A percentile compares a stretch with the other conserved stretches of the same genome.
phyloP scores from a whole-genome alignment of 2,888 invertebrate species.

The Lamproptera curius region DNA sequence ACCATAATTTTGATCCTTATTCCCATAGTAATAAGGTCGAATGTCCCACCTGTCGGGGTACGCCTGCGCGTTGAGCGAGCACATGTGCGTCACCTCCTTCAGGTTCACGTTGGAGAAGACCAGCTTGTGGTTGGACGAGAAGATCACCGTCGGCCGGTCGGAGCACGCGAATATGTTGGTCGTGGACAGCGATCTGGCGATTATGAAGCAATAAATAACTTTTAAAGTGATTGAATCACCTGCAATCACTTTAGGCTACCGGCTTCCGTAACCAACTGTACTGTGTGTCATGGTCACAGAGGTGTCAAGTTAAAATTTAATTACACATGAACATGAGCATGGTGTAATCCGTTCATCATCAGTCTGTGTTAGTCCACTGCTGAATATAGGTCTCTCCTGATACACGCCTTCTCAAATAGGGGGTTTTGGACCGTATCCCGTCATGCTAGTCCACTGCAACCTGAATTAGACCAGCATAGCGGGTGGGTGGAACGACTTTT shows the following conservation, averaged over 20 bases:
- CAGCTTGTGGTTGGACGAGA: constrained; percentile 98
- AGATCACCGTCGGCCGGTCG: constrained; percentile 98
- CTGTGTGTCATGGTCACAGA: too few species aligned
- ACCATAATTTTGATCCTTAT: background rate
- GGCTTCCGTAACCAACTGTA: too few species aligned
- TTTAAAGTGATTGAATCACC: background rate
- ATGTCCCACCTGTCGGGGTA: constrained; percentile 91
- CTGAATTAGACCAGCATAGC: too few species aligned
- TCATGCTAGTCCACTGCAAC: too few species aligned
- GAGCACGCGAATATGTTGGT: constrained; percentile 99
- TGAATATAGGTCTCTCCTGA: too few species aligned
- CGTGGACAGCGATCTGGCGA: constrained; percentile 90
- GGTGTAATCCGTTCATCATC: too few species aligned
- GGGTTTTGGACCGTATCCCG: too few species aligned
- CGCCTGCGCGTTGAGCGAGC: constrained; percentile 95
- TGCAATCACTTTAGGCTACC: background rate
- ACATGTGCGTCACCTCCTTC: constrained; percentile 98
- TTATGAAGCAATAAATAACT: background rate
- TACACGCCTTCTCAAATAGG: too few species aligned
- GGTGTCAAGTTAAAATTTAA: too few species aligned
- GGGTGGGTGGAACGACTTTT: too few species aligned
- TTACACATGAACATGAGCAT: too few species aligned
- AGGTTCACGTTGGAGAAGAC: constrained; percentile 99
- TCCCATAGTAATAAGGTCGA: background rate
- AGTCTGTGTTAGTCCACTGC: too few species aligned